These are phyloP conservation scores for Corydoras maculifer DNA, from an alignment of 2,113 vertebrate species.

Conservation along the genomic window DNA sequence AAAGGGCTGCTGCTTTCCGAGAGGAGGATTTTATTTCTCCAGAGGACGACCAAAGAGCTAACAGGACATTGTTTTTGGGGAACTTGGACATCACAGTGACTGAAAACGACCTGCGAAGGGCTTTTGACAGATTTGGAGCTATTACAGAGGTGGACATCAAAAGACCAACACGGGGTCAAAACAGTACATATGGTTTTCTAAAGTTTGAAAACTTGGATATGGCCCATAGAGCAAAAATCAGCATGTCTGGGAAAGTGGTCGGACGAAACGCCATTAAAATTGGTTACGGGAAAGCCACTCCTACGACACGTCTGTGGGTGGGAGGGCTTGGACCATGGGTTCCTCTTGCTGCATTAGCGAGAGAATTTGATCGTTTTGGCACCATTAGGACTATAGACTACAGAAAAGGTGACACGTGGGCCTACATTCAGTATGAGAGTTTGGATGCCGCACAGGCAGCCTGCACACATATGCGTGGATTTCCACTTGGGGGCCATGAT, in stretches of 20 bases:
- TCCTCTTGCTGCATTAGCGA: constrained; percentile 83
- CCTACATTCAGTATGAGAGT: constrained; percentile 97
- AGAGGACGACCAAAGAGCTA: constrained; percentile 91
- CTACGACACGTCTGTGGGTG: constrained; percentile 91
- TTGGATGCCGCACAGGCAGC: constrained; percentile 93
- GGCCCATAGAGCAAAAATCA: constrained; percentile 93
- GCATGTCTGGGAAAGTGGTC: constrained; percentile 94
- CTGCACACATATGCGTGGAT: constrained; percentile 93
- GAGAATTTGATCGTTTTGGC: constrained; percentile 96
- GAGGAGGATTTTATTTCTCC: constrained; percentile 93
- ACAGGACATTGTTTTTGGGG: constrained; percentile 91
- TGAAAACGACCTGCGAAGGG: constrained; percentile 82
- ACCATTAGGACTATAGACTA: constrained; percentile 97
- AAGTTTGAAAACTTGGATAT: constrained; percentile 98
- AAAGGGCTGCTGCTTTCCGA: constrained; percentile 76
- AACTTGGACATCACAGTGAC: constrained; percentile 91
- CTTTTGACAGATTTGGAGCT: constrained; percentile 91
- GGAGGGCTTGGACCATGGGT: constrained; percentile 94
- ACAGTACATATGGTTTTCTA: constrained; percentile 91
- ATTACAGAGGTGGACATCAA: constrained; percentile 97
- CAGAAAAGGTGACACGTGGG: constrained; percentile 94
- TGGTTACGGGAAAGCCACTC: constrained; percentile 94
- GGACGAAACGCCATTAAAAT: constrained; percentile 92
- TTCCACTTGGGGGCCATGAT: constrained; percentile 87
- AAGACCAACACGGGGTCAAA: constrained; percentile 80